A percentile compares a stretch with the other conserved stretches of the same genome.
Conservation (phyloP, 2,113 vertebrate species). For the Mormoops blainvillei region DNA sequence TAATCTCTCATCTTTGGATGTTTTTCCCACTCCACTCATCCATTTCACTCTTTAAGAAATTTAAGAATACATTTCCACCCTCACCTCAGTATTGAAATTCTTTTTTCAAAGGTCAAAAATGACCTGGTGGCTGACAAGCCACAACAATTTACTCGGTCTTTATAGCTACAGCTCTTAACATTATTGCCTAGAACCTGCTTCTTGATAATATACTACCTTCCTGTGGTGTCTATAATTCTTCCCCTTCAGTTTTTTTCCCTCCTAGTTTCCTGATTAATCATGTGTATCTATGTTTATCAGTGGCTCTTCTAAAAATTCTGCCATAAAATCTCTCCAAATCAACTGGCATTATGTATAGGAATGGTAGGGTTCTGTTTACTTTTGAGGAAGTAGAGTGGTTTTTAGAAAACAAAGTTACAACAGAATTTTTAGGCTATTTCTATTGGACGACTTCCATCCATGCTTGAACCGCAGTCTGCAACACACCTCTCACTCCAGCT, state of each 20-base stretch:
- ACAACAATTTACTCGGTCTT: background rate
- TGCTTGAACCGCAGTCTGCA: background rate
- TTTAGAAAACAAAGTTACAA: background rate
- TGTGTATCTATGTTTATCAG: background rate
- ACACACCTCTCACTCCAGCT: background rate
- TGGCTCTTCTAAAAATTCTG: background rate
- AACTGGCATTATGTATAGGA: background rate
- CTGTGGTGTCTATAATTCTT: background rate
- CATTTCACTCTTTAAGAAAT: background rate
- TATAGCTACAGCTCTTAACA: background rate
- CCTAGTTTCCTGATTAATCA: background rate
- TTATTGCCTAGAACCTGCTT: background rate
- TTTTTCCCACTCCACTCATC: background rate
- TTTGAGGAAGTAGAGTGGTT: background rate
- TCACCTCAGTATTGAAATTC: background rate
- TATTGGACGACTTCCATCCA: background rate
- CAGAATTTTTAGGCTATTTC: background rate
- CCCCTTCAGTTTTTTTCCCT: background rate
- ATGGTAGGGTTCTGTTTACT: background rate
- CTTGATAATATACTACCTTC: background rate
- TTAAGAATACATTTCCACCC: background rate
- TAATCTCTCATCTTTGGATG: background rate
- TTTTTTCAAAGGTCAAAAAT: background rate
- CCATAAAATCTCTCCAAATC: background rate
- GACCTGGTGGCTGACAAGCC: background rate